phyloP scores from a whole-genome alignment of 2,888 invertebrate species.

The Choreutis nemorana region DNA sequence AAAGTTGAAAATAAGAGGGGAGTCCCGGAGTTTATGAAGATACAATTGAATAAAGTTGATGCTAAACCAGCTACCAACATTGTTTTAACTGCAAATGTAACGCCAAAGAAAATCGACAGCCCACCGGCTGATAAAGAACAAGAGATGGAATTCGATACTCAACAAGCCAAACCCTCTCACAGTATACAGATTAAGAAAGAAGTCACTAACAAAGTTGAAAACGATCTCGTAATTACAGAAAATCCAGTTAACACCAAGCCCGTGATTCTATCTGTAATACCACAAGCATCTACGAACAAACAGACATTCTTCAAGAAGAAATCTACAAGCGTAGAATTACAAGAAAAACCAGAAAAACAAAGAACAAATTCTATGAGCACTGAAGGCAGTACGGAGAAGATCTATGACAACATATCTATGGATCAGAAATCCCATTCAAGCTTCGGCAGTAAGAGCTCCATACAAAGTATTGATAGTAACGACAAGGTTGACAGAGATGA shows the following conservation, averaged over 20 bases:
- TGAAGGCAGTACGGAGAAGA: conserved; percentile 51
- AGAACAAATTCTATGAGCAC: conserved; percentile 47
- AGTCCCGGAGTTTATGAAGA: conserved; percentile 74
- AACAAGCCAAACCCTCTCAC: conserved; percentile 24
- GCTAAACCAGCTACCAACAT: conserved; percentile 68
- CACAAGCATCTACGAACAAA: conserved; percentile 45
- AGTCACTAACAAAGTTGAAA: conserved; percentile 15
- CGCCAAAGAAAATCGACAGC: conserved; percentile 54
- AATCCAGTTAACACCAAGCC: conserved; percentile 23
- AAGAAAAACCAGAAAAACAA: conserved; percentile 47
- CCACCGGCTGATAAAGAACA: conserved; percentile 34
- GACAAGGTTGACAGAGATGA: conserved; percentile 48
- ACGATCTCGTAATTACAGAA: conserved; percentile 27
- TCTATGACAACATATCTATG: conserved; percentile 52
- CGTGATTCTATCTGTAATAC: conserved; percentile 21
- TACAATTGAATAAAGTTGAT: conserved; percentile 76
- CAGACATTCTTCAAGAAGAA: conserved; percentile 62
- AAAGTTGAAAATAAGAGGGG: conserved; percentile 30
- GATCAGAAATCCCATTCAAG: conserved; percentile 56
- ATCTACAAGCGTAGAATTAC: conserved; percentile 62
- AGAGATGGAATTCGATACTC: conserved; percentile 30
- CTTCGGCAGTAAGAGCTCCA: conserved; percentile 57
- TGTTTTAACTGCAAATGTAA: conserved; percentile 69
- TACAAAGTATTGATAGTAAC: conserved; percentile 53
- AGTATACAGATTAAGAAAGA: conserved; percentile 28